Evolutionary conservation across 2,113 vertebrate genomes (phyloP).

Genomic region (Leucopternis melanops): DNA sequence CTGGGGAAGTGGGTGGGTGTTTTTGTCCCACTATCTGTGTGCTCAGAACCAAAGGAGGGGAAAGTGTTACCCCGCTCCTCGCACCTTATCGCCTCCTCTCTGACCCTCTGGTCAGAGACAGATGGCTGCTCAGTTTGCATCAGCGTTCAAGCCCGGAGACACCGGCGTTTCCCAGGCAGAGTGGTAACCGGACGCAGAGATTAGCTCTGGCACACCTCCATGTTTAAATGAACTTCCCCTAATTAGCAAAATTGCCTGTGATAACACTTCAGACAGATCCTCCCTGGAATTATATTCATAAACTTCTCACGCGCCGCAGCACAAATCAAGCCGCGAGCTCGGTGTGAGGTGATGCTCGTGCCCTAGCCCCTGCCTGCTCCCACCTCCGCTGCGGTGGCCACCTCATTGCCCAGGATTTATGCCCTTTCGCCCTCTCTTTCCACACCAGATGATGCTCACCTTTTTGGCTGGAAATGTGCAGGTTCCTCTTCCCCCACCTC

Average conservation of each 20-base stretch:
- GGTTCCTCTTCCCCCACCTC: neutral
- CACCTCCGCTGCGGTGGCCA: neutral
- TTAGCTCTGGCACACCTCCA: neutral
- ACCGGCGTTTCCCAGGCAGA: neutral
- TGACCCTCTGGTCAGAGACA: rapidly evolving
- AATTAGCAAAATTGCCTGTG: neutral
- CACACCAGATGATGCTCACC: neutral
- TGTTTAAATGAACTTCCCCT: conserved; percentile 5
- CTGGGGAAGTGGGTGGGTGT: neutral
- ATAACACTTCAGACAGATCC: neutral
- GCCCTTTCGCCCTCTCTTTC: neutral
- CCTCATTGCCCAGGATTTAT: neutral
- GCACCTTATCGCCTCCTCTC: neutral
- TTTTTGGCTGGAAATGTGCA: neutral
- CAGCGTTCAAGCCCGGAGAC: neutral
- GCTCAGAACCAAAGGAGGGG: neutral
- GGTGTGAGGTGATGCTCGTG: neutral
- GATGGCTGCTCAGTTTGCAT: neutral
- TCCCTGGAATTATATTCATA: neutral
- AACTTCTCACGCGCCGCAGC: neutral
- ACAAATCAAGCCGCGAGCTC: neutral
- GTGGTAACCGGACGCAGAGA: neutral
- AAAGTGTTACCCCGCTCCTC: neutral
- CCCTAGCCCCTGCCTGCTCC: neutral
- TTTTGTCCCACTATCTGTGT: neutral